A percentile compares a stretch with the other conserved stretches of the same genome.
Conservation (phyloP, 2,888 invertebrate genomes). For the Drosophila fulvimacula region DNA sequence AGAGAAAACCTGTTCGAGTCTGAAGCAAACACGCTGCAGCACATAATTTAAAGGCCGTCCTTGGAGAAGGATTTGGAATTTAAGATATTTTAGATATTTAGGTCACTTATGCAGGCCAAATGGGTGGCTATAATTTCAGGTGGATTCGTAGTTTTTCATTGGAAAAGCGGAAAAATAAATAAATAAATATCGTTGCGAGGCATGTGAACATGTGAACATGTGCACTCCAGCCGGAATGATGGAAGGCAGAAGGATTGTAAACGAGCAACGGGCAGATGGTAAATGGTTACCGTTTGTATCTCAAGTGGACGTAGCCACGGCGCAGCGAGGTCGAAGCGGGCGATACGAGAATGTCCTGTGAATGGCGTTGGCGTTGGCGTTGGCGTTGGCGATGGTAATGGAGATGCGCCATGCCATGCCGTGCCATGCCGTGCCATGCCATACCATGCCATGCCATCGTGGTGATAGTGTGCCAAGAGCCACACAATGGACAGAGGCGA, state of each 20-base stretch:
- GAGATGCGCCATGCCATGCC: conserved; percentile 4
- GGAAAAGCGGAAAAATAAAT: conserved; percentile 41
- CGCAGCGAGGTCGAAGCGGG: background rate
- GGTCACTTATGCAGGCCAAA: conserved; percentile 18
- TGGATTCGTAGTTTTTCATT: conserved; percentile 39
- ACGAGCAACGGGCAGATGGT: conserved; percentile 43
- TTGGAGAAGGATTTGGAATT: background rate
- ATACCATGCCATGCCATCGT: background rate
- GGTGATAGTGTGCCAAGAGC: conserved; percentile 57
- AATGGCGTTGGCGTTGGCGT: background rate
- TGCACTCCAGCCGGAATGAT: conserved; percentile 27
- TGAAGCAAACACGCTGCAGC: background rate
- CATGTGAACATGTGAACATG: conserved; percentile 29
- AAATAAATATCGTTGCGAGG: conserved; percentile 56
- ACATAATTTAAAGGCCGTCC: background rate
- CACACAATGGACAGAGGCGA: conserved; percentile 65
- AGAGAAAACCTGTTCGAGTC: background rate
- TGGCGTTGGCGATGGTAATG: background rate
- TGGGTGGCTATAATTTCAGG: conserved; percentile 30
- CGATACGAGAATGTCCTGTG: conserved; percentile 24
- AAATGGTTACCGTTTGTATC: conserved; percentile 61
- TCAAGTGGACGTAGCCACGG: conserved; percentile 36
- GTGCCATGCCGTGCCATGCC: background rate
- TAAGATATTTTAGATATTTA: conserved; percentile 18
- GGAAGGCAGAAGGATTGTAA: conserved; percentile 31